Base-by-base conservation (phyloP, 2,888 invertebrate genomes). In the Iphiclides podalirius region DNA sequence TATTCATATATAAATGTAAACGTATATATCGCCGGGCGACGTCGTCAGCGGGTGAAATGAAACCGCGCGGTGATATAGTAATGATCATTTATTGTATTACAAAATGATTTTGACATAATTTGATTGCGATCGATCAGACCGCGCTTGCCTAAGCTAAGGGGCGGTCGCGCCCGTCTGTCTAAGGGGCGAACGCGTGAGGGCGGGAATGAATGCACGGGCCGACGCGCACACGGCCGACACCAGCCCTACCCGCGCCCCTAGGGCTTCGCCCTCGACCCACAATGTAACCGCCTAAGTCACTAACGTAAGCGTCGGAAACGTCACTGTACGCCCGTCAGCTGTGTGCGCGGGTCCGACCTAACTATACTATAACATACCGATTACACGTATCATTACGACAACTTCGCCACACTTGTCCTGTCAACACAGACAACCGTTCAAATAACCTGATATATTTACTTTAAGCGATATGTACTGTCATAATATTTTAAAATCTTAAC, bases 41-140 rank as follows among this genome's bases (percentile, higher is more conserved):
- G 50, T 58, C 55, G 57, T 59, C 59, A 57, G 63, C 64, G 59
- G 75, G 67, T 65, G 49, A 61, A 70, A 77, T 74, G 61, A 73
- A 78, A 76, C 63, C 71, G 68, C 67, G 66, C 64, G 70, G 67
- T 66, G 54, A 58, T 58, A 65, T 64, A 66, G 61, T 45, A 38
- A 68, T 69, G 58, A 63, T 67, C 66, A 62, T 78, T 76, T 75
- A 75, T 73, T 78, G 63, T 65, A 63, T 66, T 69, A 66, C 42
- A 48, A 48, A 42, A 48, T 43, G 42, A 37, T 48, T 43, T 36
- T 36, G 36, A 48, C 48, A 48, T 48, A 42, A 42, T 37, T 48
- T 42, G 31, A 26, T 36, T 28, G 13, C 12, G 26, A n/a, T n/a
- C n/a, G n/a, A n/a, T n/a, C n/a, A n/a, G n/a, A n/a, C n/a, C n/a